phyloP scores from a whole-genome alignment of 2,888 invertebrate genomes.

The Heliconius charithonia region DNA sequence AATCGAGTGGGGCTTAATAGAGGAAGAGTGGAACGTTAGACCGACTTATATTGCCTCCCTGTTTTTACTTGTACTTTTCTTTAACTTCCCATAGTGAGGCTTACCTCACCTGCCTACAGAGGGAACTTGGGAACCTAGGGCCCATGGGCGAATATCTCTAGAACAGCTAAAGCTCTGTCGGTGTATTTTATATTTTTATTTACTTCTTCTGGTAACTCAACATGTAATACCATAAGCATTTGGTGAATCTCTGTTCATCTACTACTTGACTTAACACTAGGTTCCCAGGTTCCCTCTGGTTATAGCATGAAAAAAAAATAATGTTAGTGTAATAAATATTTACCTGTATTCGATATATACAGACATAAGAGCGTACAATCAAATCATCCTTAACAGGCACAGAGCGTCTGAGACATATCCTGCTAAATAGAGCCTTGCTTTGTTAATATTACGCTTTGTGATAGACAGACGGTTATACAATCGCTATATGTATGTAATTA shows the following conservation, averaged over 20 bases:
- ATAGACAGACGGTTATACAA: background rate
- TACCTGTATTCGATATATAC: conserved; percentile 55
- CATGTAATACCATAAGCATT: too few species aligned
- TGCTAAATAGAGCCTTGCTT: background rate
- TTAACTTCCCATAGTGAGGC: background rate
- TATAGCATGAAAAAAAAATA: background rate
- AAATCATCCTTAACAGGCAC: conserved; percentile 71
- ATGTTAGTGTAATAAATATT: background rate
- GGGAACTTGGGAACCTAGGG: too few species aligned
- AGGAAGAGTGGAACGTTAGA: conserved; percentile 58
- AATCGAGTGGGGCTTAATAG: conserved; percentile 73
- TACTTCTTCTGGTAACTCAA: too few species aligned
- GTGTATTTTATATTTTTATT: too few species aligned
- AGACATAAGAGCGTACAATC: conserved; percentile 72
- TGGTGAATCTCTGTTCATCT: too few species aligned
- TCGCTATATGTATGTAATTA: too few species aligned
- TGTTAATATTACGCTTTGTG: background rate
- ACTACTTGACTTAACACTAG: too few species aligned
- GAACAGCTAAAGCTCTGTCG: too few species aligned
- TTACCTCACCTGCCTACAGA: too few species aligned
- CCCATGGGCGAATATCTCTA: too few species aligned
- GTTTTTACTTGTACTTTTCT: background rate
- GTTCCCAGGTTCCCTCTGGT: too few species aligned
- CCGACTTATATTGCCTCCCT: background rate
- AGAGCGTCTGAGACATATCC: conserved; percentile 24